Conservation (phyloP, 2,888 invertebrate genomes). For the Rhagium mordax region DNA sequence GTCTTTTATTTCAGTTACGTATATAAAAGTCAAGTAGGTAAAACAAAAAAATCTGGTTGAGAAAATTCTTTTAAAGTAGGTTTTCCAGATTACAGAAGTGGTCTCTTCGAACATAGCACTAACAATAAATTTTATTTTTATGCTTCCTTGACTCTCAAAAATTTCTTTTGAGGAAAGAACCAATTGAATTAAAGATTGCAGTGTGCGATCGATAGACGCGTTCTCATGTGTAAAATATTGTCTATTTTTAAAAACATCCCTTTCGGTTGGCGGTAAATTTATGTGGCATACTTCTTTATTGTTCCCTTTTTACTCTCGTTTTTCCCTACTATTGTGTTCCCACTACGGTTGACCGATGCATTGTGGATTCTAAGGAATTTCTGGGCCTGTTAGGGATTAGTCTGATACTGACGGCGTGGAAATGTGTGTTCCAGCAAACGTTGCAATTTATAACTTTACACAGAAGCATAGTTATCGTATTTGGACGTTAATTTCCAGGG, state of each 20-base stretch:
- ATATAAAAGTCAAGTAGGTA: not conserved
- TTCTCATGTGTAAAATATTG: slow-evolving; percentile 47
- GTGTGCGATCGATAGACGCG: slow-evolving; percentile 36
- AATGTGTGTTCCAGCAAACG: not conserved
- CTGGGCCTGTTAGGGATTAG: slow-evolving; percentile 5
- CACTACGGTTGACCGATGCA: slow-evolving; percentile 19
- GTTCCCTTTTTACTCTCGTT: slow-evolving; percentile 28
- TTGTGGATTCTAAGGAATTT: slow-evolving; percentile 23
- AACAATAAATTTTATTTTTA: slow-evolving; percentile 48
- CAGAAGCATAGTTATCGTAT: not conserved
- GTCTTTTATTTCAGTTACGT: not conserved
- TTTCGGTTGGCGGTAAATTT: slow-evolving; percentile 38
- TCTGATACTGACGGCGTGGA: slow-evolving; percentile 6
- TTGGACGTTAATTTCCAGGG: not conserved
- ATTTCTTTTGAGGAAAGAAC: slow-evolving; percentile 35
- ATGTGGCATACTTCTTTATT: slow-evolving; percentile 37
- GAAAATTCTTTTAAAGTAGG: not conserved
- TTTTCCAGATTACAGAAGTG: not conserved
- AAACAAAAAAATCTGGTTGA: not conserved
- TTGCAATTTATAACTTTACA: not conserved
- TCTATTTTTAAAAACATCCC: slow-evolving; percentile 50
- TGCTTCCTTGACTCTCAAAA: slow-evolving; percentile 43
- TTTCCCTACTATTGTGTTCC: slow-evolving; percentile 11
- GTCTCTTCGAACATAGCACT: slow-evolving; percentile 28
- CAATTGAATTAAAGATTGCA: slow-evolving; percentile 42